phyloP scores from a whole-genome alignment of 2,113 vertebrate species.

The Pollimyrus isidori region DNA sequence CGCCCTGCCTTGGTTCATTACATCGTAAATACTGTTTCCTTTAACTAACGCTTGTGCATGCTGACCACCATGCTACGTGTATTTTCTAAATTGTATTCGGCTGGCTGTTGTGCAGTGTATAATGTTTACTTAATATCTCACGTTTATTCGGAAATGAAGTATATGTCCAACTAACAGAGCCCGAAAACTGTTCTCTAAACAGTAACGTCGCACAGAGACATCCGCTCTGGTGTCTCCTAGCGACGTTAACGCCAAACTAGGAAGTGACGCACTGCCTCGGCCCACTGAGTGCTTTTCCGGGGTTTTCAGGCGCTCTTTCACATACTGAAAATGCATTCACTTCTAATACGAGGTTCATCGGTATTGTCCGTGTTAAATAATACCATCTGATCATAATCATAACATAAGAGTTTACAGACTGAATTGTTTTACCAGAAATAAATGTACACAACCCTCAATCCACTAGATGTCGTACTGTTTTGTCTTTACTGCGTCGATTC shows the following conservation, averaged over 20 bases:
- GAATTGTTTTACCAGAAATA: neutral
- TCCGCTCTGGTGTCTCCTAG: conserved; percentile 7
- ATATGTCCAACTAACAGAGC: neutral
- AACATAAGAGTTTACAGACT: neutral
- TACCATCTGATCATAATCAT: neutral
- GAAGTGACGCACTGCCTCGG: neutral
- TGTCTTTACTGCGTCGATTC: neutral
- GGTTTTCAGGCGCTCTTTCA: neutral
- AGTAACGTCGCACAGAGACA: neutral
- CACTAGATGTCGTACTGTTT: conserved; percentile 1
- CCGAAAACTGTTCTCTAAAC: neutral
- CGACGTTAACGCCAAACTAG: conserved; percentile 1
- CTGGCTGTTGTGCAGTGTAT: neutral
- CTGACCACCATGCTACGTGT: neutral
- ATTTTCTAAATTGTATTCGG: neutral
- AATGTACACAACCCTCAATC: neutral
- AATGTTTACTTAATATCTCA: neutral
- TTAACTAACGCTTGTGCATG: neutral
- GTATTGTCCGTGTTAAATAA: neutral
- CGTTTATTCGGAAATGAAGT: neutral
- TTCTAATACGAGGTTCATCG: neutral
- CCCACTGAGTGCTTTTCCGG: neutral
- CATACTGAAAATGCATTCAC: neutral
- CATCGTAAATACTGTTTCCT: neutral
- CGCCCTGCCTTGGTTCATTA: neutral